Base-by-base conservation (phyloP, 1,140 invertebrate genomes). In the Diorhabda carinulata region DNA sequence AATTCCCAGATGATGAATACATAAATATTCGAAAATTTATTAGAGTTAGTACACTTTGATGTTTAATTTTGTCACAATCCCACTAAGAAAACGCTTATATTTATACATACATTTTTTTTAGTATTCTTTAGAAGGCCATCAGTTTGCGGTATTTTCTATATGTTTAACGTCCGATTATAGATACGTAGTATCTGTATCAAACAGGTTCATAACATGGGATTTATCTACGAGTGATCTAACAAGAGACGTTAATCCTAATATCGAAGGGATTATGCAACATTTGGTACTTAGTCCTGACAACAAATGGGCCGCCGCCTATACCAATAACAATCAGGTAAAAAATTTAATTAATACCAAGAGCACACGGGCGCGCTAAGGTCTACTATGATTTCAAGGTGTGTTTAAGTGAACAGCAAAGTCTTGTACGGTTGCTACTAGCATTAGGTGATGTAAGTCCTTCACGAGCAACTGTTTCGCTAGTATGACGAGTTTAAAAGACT, bases 181-280 rank as follows among this genome's bases (percentile, higher is more conserved):
- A 60, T 96, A 97, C 81, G 90, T 99, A 58, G 92, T 98, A 0
- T 97, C 96, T 4, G 95, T 98, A 76, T 98, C 97, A 2, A 99
- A 98, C 78, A 90, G 93, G 78, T 96, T 99, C 73, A 96, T 99
- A 69, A 98, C 97, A 9, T 99, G 96, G 92, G 97, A 99, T 83
- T 82, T 98, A 8, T 93, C 93, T 25, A 96, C 95, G 0, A 96
- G 95, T 70, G 96, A 98, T 83, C 84, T 98, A 78, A 91, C 94
- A 0, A 84, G 94, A 65, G 92, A 97, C 79, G 90, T 98, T 0
- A 94, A 93, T 83, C 96, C 96, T 0, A 94, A 94, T 58, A 90
- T 98, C 40, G 92, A 94, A 77, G 96, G 95, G 47, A 98, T 98
- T 74, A 96, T 99, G 91, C 94, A 97, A 81, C 92, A 95, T 76